These are phyloP conservation scores for Catocala nupta DNA, from an alignment of 2,888 invertebrate genomes.

Conservation along the genomic window DNA sequence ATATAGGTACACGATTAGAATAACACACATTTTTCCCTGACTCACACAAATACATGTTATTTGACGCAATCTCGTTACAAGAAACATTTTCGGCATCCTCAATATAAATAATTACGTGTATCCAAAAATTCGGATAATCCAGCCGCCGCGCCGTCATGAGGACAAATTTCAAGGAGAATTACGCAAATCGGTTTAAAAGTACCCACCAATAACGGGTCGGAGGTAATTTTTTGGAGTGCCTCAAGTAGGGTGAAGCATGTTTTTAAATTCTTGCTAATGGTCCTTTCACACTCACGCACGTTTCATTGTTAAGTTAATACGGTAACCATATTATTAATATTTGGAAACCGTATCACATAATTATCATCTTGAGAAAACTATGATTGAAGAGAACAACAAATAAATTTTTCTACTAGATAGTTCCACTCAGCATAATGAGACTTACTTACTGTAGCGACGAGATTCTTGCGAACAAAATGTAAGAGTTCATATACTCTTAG, in stretches of 20 bases:
- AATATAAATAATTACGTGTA: slow-evolving; percentile 30
- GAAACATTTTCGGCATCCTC: not conserved
- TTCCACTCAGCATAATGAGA: no score
- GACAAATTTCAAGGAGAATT: slow-evolving; percentile 34
- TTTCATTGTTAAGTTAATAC: not conserved
- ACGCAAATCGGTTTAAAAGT: slow-evolving; percentile 46
- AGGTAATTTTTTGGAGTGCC: slow-evolving; percentile 65
- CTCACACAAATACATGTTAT: no score
- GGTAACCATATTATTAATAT: no score
- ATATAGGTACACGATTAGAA: no score
- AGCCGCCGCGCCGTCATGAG: not conserved
- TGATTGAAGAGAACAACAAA: no score
- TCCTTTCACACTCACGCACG: slow-evolving; percentile 5
- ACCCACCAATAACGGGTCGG: slow-evolving; percentile 38
- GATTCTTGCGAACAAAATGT: no score
- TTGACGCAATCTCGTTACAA: not conserved
- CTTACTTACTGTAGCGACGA: no score
- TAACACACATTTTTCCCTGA: no score
- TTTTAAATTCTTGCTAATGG: slow-evolving; percentile 32
- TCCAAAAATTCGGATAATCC: slow-evolving; percentile 16
- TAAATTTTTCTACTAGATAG: no score
- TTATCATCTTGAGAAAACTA: no score
- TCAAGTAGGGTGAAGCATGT: slow-evolving; percentile 43
- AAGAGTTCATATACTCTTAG: no score
- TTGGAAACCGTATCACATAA: no score